Percentiles rank a stretch among this genome's conserved stretches.
phyloP scores from a whole-genome alignment of 2,888 invertebrate species.

The Frankliniella fusca region DNA sequence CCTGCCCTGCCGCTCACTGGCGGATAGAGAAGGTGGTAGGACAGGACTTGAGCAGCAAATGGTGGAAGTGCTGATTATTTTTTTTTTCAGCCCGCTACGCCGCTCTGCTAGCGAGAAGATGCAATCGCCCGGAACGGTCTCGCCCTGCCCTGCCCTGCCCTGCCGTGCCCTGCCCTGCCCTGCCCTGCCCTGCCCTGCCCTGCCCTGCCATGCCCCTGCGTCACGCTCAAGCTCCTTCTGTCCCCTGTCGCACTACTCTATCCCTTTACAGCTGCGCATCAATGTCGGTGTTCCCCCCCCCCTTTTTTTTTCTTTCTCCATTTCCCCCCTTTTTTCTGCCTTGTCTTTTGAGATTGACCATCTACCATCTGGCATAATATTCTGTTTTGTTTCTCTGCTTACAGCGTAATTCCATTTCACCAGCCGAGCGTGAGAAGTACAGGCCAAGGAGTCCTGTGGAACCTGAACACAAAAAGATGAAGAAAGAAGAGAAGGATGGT shows the following conservation, averaged over 20 bases:
- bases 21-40: conserved; percentile 36
- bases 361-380: no score
- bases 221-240: no score
- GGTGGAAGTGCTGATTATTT: conserved; percentile 16
- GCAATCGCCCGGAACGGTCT: conserved; percentile 19
- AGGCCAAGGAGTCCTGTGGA: conserved; percentile 73
- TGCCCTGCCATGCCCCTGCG: neutral
- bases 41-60: conserved; percentile 33
- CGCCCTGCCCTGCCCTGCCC: no score
- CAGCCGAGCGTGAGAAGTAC: conserved; percentile 77
- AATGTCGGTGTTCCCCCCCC: no score
- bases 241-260: no score
- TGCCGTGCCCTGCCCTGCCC: no score
- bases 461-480: conserved; percentile 68
- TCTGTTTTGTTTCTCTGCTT: conserved; percentile 40
- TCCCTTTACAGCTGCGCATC: no score
- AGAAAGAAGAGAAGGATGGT: conserved; percentile 73
- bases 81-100: no score
- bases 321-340: no score
- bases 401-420: conserved; percentile 81
- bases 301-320: no score
- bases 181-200: no score
- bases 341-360: no score
- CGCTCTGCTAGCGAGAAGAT: conserved; percentile 34
- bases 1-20: conserved; percentile 41